phyloP scores from a whole-genome alignment of 2,113 vertebrate species.

The Microcebus griseorufus region DNA sequence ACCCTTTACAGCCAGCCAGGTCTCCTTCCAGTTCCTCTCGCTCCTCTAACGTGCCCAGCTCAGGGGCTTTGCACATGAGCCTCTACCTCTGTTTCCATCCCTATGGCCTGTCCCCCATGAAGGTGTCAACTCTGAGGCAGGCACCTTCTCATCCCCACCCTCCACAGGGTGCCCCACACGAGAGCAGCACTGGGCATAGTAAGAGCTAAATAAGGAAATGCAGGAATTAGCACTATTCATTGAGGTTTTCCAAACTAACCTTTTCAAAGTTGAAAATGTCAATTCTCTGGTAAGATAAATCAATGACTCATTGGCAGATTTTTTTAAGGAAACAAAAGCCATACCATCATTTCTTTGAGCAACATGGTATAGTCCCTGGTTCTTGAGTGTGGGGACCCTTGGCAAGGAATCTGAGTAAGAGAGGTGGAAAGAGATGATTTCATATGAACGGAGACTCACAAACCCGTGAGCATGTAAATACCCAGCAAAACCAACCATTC shows the following conservation, averaged over 20 bases:
- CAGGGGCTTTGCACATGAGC: neutral
- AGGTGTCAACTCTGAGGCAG: neutral
- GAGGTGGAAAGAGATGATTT: neutral
- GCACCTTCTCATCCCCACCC: neutral
- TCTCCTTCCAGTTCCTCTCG: neutral
- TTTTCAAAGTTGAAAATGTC: neutral
- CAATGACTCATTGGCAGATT: neutral
- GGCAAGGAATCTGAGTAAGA: neutral
- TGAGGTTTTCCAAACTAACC: neutral
- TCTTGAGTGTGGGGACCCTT: neutral
- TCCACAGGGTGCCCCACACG: accelerated
- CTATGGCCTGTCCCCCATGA: neutral
- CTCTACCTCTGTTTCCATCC: neutral
- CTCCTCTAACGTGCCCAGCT: neutral
- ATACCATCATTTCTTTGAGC: neutral
- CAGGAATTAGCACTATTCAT: neutral
- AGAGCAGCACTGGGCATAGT: too few relatives aligned
- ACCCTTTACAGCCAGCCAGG: neutral
- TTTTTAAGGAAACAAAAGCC: neutral
- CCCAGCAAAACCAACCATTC: neutral
- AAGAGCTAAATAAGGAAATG: neutral
- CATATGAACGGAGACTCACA: neutral
- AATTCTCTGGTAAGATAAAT: neutral
- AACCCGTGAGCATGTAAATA: neutral
- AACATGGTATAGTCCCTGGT: neutral